Evolutionary conservation across 2,888 invertebrate genomes (phyloP).

Genomic region (Synanthedon vespiformis): DNA sequence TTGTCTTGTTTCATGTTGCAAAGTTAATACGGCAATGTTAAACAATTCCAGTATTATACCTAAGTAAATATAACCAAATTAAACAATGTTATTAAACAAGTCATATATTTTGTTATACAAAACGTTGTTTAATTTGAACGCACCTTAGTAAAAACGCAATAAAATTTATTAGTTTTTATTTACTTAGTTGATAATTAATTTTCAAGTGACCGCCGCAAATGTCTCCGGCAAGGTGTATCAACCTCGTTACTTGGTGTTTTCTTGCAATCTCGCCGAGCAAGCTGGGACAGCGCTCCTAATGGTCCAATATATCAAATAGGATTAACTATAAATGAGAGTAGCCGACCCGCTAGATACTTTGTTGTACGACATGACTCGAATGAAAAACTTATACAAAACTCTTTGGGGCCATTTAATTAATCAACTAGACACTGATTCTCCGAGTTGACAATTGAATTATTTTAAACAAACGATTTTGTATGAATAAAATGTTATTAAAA

Average conservation of each 20-base stretch:
- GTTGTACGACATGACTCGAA: slow-evolving; percentile 46
- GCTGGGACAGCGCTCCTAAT: slow-evolving; percentile 54
- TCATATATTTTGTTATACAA: no score
- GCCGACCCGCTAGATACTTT: slow-evolving; percentile 46
- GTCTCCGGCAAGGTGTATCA: slow-evolving; percentile 21
- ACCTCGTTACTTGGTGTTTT: slow-evolving; percentile 39
- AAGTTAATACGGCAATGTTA: no score
- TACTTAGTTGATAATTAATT: neutral
- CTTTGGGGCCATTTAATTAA: neutral
- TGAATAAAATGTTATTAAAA: no score
- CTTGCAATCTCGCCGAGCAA: slow-evolving; percentile 49
- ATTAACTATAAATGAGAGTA: slow-evolving; percentile 61
- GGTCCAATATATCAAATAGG: slow-evolving; percentile 64
- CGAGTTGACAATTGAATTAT: no score
- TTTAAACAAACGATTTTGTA: no score
- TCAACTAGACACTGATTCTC: neutral
- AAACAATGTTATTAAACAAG: no score
- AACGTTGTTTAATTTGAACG: no score
- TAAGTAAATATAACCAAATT: no score
- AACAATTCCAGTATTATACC: no score
- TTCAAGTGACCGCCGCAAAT: neutral
- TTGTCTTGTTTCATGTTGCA: no score
- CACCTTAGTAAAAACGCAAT: no score
- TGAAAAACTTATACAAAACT: slow-evolving; percentile 17
- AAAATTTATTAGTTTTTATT: no score